Base-by-base conservation (phyloP, 2,113 vertebrate genomes). In the Gila orcuttii region DNA sequence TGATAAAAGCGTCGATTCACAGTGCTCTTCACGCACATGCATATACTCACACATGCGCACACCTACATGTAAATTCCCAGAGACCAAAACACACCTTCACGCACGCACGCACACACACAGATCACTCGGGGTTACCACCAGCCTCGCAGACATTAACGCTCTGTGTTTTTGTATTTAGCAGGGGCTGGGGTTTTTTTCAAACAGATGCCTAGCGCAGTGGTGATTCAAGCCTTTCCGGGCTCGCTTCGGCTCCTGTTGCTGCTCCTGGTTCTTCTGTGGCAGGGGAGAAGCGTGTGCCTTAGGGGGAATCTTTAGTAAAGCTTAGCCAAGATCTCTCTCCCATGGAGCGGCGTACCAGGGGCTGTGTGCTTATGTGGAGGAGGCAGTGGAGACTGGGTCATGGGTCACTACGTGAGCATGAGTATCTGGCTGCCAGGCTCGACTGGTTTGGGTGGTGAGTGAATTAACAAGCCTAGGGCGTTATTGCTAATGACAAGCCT, bases 291-390 rank as follows among this genome's bases (percentile, higher is more conserved):
- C 47, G 59, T 82, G 87, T 85, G 89, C 88, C 89, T 85, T 86
- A 83, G 84, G 88, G 88, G 88, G 83, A 68, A 88, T 83, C 57
- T 68, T 86, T 87, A 89, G 73, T 88, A 86, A 91, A 90, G 89
- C 79, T 84, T 84, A 84, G 88, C 86, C 82, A 85, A 84, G 33
- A 39, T 62, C 74, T 86, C 83, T 90, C 89, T 88, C 88, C 89
- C 93, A 87, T 87, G 86, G 92, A 91, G 91, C 90, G 89, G 89
- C 89, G 92, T 92, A 89, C 85, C 87, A 81, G 50, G 87, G 66
- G 23, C 86, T 91, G 92, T 94, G 93, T 93, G 93, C 92, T 94
- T 92, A 91, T 94, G 94, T 93, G 94, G 94, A 93, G 94, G 94
- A 93, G 94, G 92, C 84, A 89, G 91, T 59, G 89, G 89, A 91